Percentiles rank a stretch among this genome's conserved stretches.
Evolutionary conservation across 2,113 vertebrate genomes (phyloP).

Genomic region (Clinocottus analis): DNA sequence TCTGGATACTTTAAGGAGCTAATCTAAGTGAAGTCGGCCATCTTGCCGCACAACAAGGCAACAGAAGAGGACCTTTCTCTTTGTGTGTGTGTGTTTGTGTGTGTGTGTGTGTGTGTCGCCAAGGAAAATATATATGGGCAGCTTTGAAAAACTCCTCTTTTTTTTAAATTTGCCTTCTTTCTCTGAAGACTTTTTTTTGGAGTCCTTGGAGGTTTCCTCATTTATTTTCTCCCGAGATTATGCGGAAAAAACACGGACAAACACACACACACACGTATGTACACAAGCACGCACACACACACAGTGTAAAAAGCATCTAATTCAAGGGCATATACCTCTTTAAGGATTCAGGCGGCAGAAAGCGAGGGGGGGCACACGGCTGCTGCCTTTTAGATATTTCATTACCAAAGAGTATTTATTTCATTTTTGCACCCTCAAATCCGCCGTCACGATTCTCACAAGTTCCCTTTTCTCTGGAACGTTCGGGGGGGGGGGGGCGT

Average conservation of each 20-base stretch:
- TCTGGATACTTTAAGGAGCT: conserved; percentile 71
- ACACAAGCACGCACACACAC: conserved; percentile 1
- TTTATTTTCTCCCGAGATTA: conserved; percentile 73
- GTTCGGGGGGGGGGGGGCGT: conserved; percentile 58
- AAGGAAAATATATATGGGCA: conserved; percentile 62
- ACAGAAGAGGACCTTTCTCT: conserved; percentile 70
- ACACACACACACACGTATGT: conserved; percentile 5
- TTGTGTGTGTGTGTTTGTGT: background rate
- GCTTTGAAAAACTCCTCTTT: conserved; percentile 75
- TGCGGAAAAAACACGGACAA: conserved; percentile 43
- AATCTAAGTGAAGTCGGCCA: conserved; percentile 76
- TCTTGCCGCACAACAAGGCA: conserved; percentile 69
- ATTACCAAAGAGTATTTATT: conserved; percentile 80
- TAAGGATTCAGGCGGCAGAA: conserved; percentile 64
- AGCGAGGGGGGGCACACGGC: conserved; percentile 48
- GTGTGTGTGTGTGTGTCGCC: conserved; percentile 13
- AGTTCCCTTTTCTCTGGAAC: conserved; percentile 51
- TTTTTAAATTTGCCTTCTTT: conserved; percentile 74
- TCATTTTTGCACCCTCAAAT: conserved; percentile 76
- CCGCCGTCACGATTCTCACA: conserved; percentile 65
- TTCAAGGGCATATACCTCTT: conserved; percentile 79
- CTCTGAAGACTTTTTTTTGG: conserved; percentile 69
- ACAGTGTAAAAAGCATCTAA: conserved; percentile 58
- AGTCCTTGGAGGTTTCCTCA: conserved; percentile 74
- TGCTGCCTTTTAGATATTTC: conserved; percentile 82